phyloP scores from a whole-genome alignment of 2,888 invertebrate genomes.

The Cacoxenus indagator region DNA sequence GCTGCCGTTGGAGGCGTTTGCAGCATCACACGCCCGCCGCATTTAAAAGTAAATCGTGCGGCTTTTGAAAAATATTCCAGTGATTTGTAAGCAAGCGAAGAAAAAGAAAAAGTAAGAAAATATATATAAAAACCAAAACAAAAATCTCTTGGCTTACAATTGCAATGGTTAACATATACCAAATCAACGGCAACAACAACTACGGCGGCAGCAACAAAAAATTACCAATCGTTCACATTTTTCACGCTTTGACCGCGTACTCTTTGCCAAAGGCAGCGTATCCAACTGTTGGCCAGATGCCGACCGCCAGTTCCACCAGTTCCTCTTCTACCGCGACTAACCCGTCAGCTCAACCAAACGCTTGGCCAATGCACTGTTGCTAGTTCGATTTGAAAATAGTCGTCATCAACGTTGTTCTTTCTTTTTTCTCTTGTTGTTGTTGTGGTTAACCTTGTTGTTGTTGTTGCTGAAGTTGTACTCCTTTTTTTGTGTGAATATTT shows the following conservation, averaged over 20 bases:
- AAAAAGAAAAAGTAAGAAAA: slow-evolving; percentile 32
- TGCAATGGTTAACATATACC: slow-evolving; percentile 44
- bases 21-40: slow-evolving; percentile 42
- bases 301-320: neutral
- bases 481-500: slow-evolving; percentile 22
- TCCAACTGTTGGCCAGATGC: neutral
- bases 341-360: neutral
- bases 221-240: slow-evolving; percentile 65
- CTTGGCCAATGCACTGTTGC: slow-evolving; percentile 26
- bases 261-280: slow-evolving; percentile 11
- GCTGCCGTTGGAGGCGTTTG: slow-evolving; percentile 37
- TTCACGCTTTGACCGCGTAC: slow-evolving; percentile 48
- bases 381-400: slow-evolving; percentile 28
- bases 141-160: slow-evolving; percentile 40
- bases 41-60: slow-evolving; percentile 54
- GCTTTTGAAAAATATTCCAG: slow-evolving; percentile 55
- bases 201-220: slow-evolving; percentile 44
- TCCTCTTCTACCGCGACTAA: slow-evolving; percentile 17
- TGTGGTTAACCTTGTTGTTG: slow-evolving; percentile 13
- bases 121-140: neutral
- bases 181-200: slow-evolving; percentile 30
- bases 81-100: slow-evolving; percentile 59
- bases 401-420: neutral
- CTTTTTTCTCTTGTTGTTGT: too few relatives aligned
- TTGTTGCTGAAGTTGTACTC: slow-evolving; percentile 12